Evolutionary conservation across 2,113 vertebrate genomes (phyloP).

Genomic region (Callocephalon fimbriatum): DNA sequence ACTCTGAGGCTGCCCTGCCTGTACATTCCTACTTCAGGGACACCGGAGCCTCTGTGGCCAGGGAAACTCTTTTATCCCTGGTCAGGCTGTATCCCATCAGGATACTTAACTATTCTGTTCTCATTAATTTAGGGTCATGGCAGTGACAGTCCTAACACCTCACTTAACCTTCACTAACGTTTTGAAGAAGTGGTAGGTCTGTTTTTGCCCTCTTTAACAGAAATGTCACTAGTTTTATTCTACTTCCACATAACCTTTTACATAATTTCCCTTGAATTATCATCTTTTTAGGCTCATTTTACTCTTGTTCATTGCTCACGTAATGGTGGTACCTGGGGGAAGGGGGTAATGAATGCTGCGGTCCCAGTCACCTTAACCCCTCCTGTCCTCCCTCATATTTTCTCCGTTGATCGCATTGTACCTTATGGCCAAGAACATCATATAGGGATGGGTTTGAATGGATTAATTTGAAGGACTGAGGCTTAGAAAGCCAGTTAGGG

Average conservation of each 20-base stretch:
- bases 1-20: background rate
- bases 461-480: conserved; percentile 29
- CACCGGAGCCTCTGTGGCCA: background rate
- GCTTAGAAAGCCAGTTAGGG: conserved; percentile 48
- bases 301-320: background rate
- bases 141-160: background rate
- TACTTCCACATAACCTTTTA: background rate
- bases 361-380: background rate
- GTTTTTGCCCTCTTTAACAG: background rate
- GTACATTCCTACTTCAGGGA: accelerated
- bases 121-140: background rate
- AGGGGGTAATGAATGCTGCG: accelerated
- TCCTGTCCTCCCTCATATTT: background rate
- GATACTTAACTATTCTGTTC: background rate
- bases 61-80: background rate
- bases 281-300: background rate
- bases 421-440: background rate
- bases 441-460: conserved; percentile 26
- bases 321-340: background rate
- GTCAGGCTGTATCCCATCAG: background rate
- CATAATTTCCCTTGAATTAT: background rate
- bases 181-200: background rate
- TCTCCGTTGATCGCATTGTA: background rate
- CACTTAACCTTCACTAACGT: background rate
- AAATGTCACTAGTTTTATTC: background rate